Percentiles rank a stretch among this genome's conserved stretches.
phyloP scores from a whole-genome alignment of 2,888 invertebrate species.

The Heteromyza rotundicornis region DNA sequence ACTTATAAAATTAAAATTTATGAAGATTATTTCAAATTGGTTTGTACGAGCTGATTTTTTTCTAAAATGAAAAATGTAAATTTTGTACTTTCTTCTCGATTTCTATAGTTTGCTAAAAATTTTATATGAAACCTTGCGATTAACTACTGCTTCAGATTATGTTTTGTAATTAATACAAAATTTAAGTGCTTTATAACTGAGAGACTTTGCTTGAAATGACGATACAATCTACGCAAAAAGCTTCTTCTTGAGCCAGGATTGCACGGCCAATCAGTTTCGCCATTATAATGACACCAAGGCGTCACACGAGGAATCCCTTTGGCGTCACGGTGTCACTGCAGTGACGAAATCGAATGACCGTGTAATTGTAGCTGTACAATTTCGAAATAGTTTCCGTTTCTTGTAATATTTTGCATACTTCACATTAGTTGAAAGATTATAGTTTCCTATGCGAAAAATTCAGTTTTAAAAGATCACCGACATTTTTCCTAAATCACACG shows the following conservation, averaged over 20 bases:
- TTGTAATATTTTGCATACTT: not conserved
- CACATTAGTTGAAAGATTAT: not conserved
- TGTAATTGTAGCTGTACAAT: too few relatives aligned
- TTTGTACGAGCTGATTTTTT: not conserved
- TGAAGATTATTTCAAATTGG: not conserved
- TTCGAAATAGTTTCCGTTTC: not conserved
- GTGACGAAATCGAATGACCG: too few relatives aligned
- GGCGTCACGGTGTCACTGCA: too few relatives aligned
- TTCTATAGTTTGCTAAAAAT: not conserved
- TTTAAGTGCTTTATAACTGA: not conserved
- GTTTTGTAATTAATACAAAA: not conserved
- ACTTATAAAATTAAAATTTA: not conserved
- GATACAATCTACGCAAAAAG: not conserved
- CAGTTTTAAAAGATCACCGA: too few relatives aligned
- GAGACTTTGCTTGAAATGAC: not conserved
- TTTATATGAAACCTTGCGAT: too few relatives aligned
- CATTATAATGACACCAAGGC: too few relatives aligned
- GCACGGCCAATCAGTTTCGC: too few relatives aligned
- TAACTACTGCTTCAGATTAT: too few relatives aligned
- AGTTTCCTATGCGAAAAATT: too few relatives aligned
- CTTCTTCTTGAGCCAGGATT: too few relatives aligned
- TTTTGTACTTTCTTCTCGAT: constrained; percentile 3
- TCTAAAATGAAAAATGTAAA: not conserved
- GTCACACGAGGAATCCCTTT: too few relatives aligned
- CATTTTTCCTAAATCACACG: too few relatives aligned